Base-by-base conservation (phyloP, 2,888 invertebrate genomes). In the Ormyrus rosae region DNA sequence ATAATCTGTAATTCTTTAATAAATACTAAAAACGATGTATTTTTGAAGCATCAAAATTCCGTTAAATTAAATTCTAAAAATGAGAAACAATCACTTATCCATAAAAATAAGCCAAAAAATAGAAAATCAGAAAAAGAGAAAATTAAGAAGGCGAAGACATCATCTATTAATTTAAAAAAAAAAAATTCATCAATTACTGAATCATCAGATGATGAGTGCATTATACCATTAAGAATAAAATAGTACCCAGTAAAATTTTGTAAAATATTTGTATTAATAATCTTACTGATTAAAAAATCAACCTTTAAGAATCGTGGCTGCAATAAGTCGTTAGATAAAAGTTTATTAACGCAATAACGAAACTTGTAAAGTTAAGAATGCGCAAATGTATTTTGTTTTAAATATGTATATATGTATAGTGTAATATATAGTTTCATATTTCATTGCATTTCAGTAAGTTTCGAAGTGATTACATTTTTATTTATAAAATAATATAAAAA, bases 131-230 rank as follows among this genome's bases (percentile, higher is more conserved):
- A 34, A 65, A 19, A 11, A 63, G 9, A 55, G 48, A 69, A 13
- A 53, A 34, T 2, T 51, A 63, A 69, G 7, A 34, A 55, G 46
- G 53, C 51, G 5, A 48, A 69, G 50, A 10, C 46, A 45, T 58
- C 46, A 60, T 1, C 13, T 46, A 63, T 7, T 10, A 68, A 73
- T 68, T 4, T 13, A 45, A n/a, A 56, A 55, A 11, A 11, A 71
- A 72, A 73, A 73, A 64, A n/a, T 68, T 63, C 6, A 10, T 48
- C 64, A 58, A 11, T 56, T 51, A 6, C 13, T 56, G 51, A 60
- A 34, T 75, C 53, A n/a, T 75, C 80, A 8, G 75, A 80, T 64
- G 79, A 80, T 51, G 79, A 80, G 10, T 78, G 73, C 45, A 63
- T 78, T 60, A 56, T 73, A 63, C 78, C 78, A 50, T 45, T 78